phyloP scores from a whole-genome alignment of 2,113 vertebrate species.

The Tachuris rubrigastra region DNA sequence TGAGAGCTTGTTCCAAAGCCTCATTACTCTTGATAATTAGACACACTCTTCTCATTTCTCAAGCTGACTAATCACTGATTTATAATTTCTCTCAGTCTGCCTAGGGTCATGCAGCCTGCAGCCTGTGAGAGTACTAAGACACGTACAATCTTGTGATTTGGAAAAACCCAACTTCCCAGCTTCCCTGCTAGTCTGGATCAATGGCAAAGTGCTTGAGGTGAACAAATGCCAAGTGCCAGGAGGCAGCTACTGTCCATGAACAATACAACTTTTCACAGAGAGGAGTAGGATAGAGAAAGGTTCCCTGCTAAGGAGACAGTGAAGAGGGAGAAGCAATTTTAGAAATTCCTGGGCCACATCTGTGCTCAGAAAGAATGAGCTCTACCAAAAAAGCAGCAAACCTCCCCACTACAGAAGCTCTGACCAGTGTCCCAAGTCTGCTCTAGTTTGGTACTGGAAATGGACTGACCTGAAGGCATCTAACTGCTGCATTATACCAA shows the following conservation, averaged over 20 bases:
- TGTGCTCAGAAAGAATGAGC: neutral
- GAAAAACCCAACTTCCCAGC: neutral
- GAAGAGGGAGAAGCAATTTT: neutral
- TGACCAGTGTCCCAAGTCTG: neutral
- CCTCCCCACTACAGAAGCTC: neutral
- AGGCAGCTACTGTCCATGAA: neutral
- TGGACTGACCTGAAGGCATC: neutral
- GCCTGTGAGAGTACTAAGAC: neutral
- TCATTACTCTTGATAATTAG: neutral
- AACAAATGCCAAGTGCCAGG: neutral
- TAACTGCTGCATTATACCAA: neutral
- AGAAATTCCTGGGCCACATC: neutral
- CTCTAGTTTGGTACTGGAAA: neutral
- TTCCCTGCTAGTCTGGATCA: neutral
- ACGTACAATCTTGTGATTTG: neutral
- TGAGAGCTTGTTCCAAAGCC: neutral
- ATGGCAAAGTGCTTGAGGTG: neutral
- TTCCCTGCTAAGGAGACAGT: neutral
- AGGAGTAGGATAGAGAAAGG: neutral
- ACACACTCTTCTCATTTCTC: neutral
- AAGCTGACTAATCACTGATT: conserved; percentile 8
- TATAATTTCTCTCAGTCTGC: neutral
- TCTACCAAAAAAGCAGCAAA: neutral
- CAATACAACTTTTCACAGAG: neutral
- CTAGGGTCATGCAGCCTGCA: neutral